Evolutionary conservation across 1,140 invertebrate genomes (phyloP).

Genomic region (Acromyrmex heyeri): DNA sequence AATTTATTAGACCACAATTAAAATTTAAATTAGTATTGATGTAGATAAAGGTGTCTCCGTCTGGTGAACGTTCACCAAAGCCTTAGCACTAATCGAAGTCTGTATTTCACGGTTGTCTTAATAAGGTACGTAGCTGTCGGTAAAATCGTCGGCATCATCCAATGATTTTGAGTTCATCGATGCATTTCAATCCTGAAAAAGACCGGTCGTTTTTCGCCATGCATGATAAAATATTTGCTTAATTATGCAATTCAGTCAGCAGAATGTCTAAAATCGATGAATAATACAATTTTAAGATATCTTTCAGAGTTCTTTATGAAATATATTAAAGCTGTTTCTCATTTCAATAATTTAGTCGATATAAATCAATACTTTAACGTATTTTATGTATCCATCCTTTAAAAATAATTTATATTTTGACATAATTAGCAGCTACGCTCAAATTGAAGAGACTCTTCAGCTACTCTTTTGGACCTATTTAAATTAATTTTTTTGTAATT

Average conservation of each 20-base stretch:
- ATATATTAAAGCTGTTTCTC: no score
- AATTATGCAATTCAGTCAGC: background rate
- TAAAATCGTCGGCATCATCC: constrained; percentile 74
- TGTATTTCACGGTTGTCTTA: constrained; percentile 41
- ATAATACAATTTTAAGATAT: no score
- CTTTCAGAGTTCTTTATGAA: no score
- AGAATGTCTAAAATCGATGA: no score
- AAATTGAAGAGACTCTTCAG: no score
- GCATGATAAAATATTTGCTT: background rate
- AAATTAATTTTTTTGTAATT: no score
- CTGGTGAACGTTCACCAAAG: constrained; percentile 80
- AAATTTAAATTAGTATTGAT: constrained; percentile 21
- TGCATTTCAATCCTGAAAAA: background rate
- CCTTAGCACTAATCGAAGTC: constrained; percentile 66
- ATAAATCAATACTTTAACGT: no score
- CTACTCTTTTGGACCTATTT: no score
- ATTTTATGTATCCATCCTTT: no score
- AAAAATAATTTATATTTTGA: no score
- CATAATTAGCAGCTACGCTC: no score
- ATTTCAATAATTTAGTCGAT: no score
- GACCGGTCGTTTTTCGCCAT: background rate
- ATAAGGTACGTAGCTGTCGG: constrained; percentile 74
- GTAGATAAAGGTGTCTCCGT: constrained; percentile 80
- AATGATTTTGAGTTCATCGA: constrained; percentile 18
- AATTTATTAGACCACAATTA: background rate